Evolutionary conservation across 1,140 invertebrate genomes (phyloP), one percentile per base, ranked within the genome.

Genomic region (Ceratosolen solmsi): DNA sequence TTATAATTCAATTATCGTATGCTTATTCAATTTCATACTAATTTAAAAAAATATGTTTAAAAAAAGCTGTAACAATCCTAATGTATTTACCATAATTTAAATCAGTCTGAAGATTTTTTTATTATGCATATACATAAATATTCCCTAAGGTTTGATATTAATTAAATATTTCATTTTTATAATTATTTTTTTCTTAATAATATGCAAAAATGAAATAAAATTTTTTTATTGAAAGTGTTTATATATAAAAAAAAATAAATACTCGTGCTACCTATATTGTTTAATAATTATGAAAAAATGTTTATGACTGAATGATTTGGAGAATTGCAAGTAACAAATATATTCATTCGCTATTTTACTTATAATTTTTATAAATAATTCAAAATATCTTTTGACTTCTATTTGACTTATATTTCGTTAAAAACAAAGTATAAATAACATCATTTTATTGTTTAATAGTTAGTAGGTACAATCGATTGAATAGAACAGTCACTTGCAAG

Each of bases 401-500:
- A n/a, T n/a, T n/a, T n/a, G n/a, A n/a, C n/a, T n/a, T n/a, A n/a
- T n/a, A n/a, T n/a, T n/a, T n/a, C n/a, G n/a, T n/a, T n/a, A n/a
- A n/a, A n/a, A n/a, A n/a, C n/a, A n/a, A n/a, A n/a, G n/a, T n/a
- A n/a, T n/a, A n/a, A n/a, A n/a, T n/a, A n/a, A n/a, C n/a, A n/a
- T n/a, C n/a, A n/a, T n/a, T n/a, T n/a, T n/a, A n/a, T n/a, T n/a
- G n/a, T n/a, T n/a, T n/a, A n/a, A n/a, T n/a, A n/a, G n/a, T n/a
- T n/a, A n/a, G n/a, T n/a, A n/a, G n/a, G n/a, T 46, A 46, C 41
- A 51, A 49, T 25, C 2, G 15, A 73, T 13, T 65, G 15, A 79
- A 38, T 79, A 22, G n/a, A 51, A 49, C 9, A 76, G n/a, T 25
- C 2, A 77, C 75, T 65, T 46, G 75, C 36, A 76, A 11, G n/a